phyloP scores from a whole-genome alignment of 2,113 vertebrate species.

The Podiceps cristatus region DNA sequence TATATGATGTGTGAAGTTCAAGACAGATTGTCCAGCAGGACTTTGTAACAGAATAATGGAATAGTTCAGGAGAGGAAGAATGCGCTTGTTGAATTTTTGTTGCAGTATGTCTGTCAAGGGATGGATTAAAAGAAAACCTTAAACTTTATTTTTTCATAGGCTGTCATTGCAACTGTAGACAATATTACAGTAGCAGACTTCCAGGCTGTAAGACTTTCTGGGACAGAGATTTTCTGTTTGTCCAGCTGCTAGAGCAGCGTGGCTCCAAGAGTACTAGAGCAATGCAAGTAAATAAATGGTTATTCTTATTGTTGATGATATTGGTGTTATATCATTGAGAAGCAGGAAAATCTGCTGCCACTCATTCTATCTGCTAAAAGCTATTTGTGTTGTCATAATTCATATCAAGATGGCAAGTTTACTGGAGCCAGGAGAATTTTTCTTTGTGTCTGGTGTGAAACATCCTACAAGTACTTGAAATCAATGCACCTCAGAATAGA shows the following conservation, averaged over 20 bases:
- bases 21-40: neutral
- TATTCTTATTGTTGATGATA: neutral
- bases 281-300: neutral
- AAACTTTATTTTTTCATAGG: neutral
- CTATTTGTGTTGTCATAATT: neutral
- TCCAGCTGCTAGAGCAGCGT: neutral
- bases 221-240: neutral
- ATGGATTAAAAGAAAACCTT: neutral
- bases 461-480: neutral
- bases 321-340: neutral
- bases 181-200: neutral
- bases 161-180: neutral
- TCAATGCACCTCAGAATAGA: neutral
- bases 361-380: neutral
- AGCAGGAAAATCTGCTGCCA: neutral
- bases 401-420: neutral
- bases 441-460: neutral
- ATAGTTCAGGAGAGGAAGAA: neutral
- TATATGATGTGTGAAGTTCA: accelerated
- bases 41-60: neutral
- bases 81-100: neutral
- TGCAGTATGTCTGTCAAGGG: neutral
- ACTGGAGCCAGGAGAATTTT: neutral
- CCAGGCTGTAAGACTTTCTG: neutral
- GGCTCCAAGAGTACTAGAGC: neutral